Base-by-base conservation (phyloP, 2,113 vertebrate species). In the Aphyosemion australe region DNA sequence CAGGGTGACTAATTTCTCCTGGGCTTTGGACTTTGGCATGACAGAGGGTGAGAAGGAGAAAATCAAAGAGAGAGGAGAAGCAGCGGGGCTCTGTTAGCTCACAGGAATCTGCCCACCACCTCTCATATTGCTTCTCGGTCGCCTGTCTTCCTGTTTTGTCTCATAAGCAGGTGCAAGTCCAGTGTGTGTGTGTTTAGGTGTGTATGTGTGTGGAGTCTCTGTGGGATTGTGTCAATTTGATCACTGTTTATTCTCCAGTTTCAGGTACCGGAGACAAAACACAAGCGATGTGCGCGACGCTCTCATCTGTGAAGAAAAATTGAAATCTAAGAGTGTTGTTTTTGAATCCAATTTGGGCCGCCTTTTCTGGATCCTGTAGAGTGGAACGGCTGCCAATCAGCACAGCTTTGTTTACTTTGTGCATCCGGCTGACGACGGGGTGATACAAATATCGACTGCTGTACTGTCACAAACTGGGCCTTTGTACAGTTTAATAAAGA, bases 1-100 rank as follows among this genome's bases (percentile, higher is more conserved):
- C 58, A 5, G 55, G 78, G 84, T 86, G 89, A 87, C 86, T 90
- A 91, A 92, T 92, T 92, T 92, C 91, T 92, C 88, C 19, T 79
- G 90, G 88, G 90, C 78, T 88, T 90, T 89, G 81, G 89, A 78
- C 76, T 74, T 74, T 16, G 67, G 83, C 46, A 72, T 75, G 57
- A 83, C 72, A 69, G 82, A 70, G 79, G 61, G 74, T 51, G 83
- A 83, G 78, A 82, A 66, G 66, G 71, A 87, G 82, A 84, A 84
- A 89, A 86, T 86, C 72, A 87, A 82, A 84, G 74, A 34, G 42
- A 68, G 71, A 62, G 77, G 52, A 79, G 65, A 79, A 76, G 76
- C 67, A 43, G 72, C 43, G 57, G 74, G 78, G 79, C 79, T 32
- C 72, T 70, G 62, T 77, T 74, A 85, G 84, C 80, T 82, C 69